Conservation (phyloP, 2,888 invertebrate species). For the Spodoptera exigua region DNA sequence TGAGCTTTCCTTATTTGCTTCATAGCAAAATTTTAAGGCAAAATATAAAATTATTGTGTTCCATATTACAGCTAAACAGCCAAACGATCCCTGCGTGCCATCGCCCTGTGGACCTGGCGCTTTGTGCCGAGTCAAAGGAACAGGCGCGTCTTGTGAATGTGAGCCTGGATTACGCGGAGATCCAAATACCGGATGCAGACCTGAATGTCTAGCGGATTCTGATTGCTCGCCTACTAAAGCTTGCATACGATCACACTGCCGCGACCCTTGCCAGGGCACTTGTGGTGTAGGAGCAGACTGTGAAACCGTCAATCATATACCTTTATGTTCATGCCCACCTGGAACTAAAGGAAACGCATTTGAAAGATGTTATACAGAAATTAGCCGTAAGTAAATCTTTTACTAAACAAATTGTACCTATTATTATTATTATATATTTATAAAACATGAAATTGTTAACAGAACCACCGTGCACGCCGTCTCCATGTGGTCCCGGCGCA, state of each 20-base stretch:
- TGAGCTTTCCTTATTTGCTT: constrained; percentile 75
- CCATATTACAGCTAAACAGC: constrained; percentile 78
- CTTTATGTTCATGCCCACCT: constrained; percentile 92
- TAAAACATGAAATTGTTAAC: constrained; percentile 55
- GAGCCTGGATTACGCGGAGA: constrained; percentile 92
- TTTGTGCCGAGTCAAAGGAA: constrained; percentile 92
- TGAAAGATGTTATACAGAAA: constrained; percentile 88
- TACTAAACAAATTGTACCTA: neutral
- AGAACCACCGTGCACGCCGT: constrained; percentile 91
- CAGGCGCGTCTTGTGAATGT: constrained; percentile 93
- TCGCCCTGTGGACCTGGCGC: constrained; percentile 96
- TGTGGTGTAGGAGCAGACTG: constrained; percentile 95
- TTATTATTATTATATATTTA: neutral
- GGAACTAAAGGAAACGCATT: constrained; percentile 92
- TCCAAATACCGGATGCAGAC: constrained; percentile 93
- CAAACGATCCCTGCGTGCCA: constrained; percentile 94
- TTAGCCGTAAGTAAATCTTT: constrained; percentile 68
- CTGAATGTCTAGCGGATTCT: constrained; percentile 96
- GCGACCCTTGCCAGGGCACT: constrained; percentile 94
- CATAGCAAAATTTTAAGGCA: constrained; percentile 32
- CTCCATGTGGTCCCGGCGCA: constrained; percentile 95
- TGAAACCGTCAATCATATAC: constrained; percentile 92
- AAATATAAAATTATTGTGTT: constrained; percentile 25
- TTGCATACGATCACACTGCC: constrained; percentile 95
- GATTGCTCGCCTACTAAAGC: constrained; percentile 95